Evolutionary conservation across 2,797 vertebrate species (phyloP).

Genomic region (Prionace glauca): DNA sequence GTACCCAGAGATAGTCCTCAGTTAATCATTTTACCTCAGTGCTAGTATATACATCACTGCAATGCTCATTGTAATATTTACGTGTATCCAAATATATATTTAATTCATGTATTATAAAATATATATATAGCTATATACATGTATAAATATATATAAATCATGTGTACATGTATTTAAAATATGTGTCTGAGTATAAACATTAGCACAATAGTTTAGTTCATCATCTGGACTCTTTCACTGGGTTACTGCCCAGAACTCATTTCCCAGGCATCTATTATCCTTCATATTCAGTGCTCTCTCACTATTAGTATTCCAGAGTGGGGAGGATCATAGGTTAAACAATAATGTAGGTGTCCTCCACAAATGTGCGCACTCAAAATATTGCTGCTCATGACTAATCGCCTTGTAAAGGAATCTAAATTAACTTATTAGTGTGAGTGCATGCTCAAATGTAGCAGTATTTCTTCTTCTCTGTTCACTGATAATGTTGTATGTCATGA

Average conservation of each 20-base stretch:
- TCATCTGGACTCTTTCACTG: background rate
- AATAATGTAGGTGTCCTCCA: background rate
- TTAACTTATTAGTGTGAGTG: constrained; percentile 13
- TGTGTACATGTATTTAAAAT: background rate
- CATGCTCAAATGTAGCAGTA: background rate
- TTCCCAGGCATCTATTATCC: background rate
- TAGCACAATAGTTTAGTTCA: background rate
- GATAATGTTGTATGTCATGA: background rate
- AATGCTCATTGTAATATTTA: background rate
- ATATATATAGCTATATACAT: background rate
- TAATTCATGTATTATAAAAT: too few species aligned
- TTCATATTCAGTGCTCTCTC: background rate
- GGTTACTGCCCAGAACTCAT: background rate
- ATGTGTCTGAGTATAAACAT: background rate
- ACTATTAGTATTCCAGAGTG: constrained; percentile 7
- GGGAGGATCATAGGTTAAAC: constrained; percentile 22
- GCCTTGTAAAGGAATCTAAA: constrained; percentile 26
- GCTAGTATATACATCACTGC: background rate
- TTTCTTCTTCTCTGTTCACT: background rate
- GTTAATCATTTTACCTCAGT: background rate
- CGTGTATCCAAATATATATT: background rate
- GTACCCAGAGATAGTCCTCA: background rate
- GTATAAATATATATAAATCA: background rate
- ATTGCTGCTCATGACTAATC: constrained; percentile 16
- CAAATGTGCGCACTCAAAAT: constrained; percentile 12